Base-by-base conservation (phyloP, 2,797 vertebrate genomes). In the Melanotaenia boesemani region DNA sequence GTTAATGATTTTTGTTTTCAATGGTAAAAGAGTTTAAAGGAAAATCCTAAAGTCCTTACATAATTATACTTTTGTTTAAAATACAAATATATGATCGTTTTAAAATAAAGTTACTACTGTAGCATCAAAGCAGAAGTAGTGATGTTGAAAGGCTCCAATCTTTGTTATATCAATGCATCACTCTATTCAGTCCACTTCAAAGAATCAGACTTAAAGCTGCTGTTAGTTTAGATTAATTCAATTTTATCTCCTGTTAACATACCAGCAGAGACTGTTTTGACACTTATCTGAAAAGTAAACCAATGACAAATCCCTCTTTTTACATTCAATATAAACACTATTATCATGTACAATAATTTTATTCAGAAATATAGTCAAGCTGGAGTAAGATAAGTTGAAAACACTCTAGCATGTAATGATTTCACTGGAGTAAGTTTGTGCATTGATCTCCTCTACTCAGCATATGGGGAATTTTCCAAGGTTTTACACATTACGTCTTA, bases 401-500 rank as follows among this genome's bases (percentile, higher is more conserved):
- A 5, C 9, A n/a, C 2, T n/a, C 32, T 30, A 26, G 11, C 8
- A 18, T 46, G n/a, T 12, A n/a, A 39, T 41, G 39, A 44, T 22
- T 12, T 50, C n/a, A 50, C 18, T 4, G 1, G 55, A 57, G 28
- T 32, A 1, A 16, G 55, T 57, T 57, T 39, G 4, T 6, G 37
- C 48, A 13, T 37, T 37, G 37, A 57, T 63, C 15, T 56, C 13
- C 6, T 12, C 37, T 5, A 16, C 20, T 57, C 18, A 63, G 24
- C 28, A 56, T 44, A 28, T 44, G 26, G 46, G 22, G 37, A 26
- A 44, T 67, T 63, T 66, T 62, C 15, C 15, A 50, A 44, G 52
- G 30, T 55, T 74, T 82, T 50, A 36, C 71, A 52, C 46, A 63
- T 77, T 72, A 26, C n/a, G 34, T 74, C 63, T 46, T 30, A 48